Evolutionary conservation across 2,113 vertebrate genomes (phyloP), one percentile per base, ranked within the genome.

Genomic region (Podocnemis expansa): DNA sequence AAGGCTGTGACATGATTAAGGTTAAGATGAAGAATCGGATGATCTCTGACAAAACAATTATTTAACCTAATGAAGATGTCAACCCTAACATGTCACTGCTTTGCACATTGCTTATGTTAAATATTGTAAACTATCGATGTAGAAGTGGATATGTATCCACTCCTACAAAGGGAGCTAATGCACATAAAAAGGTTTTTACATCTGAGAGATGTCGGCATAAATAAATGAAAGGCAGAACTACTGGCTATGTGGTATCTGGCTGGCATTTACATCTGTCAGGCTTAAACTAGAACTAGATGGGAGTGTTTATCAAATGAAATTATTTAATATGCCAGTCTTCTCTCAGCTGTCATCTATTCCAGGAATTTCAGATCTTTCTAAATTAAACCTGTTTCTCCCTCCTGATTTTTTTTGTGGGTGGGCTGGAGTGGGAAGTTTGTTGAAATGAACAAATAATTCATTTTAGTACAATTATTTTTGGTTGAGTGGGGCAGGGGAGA

Each of bases 191-290:
- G 10, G n/a, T 84, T 88, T 95, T 94, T 91, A 34, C 91, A 58
- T 91, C 79, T 86, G 75, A 96, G 76, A n/a, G 52, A 70, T 70
- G 87, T 93, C 93, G 95, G 81, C 92, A 95, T 88, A 93, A 96
- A 95, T 96, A 94, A 93, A 87, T 83, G 84, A 78, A 87, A 95
- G 92, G 58, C 55, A 93, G 88, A 76, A 73, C 78, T 76, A 78
- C 83, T 93, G 76, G 76, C 38, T 82, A 93, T 84, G 83, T 93
- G 94, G 82, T 95, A 96, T 94, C 96, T 94, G 92, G 88, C 94
- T 97, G 93, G 89, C 88, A 95, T 95, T 96, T 97, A 84, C 94
- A 96, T 95, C 96, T 96, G 94, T 96, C 96, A 97, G 96, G 49
- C 52, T 67, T 93, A 94, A 94, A 96, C 93, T 91, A 96, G 93